These are phyloP conservation scores for Hemiscyllium ocellatum DNA, from an alignment of 2,113 vertebrate genomes.

Conservation along the genomic window DNA sequence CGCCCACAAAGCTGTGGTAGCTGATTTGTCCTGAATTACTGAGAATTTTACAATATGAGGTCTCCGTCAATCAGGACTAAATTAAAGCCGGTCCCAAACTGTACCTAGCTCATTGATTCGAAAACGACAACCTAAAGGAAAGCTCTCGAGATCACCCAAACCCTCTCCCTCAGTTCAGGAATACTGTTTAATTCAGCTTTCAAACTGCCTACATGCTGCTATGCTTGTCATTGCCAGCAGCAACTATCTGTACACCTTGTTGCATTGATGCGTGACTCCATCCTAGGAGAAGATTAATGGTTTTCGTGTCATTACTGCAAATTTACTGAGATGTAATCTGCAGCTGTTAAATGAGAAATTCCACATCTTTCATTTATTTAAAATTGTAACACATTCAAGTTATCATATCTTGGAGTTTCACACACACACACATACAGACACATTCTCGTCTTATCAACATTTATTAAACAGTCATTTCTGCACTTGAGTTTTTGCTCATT, in stretches of 20 bases:
- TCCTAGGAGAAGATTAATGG: conserved; percentile 12
- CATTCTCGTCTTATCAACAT: not conserved
- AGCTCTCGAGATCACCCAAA: not conserved
- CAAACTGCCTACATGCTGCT: not conserved
- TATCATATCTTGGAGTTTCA: not conserved
- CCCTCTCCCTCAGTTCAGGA: not conserved
- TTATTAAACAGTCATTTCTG: not conserved
- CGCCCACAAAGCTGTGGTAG: no score
- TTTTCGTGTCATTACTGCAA: not conserved
- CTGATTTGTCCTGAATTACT: not conserved
- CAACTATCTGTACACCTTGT: not conserved
- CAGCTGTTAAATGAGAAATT: conserved; percentile 27
- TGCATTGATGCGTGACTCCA: conserved; percentile 6
- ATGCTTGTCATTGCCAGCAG: not conserved
- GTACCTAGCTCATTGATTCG: not conserved
- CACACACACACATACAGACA: not conserved
- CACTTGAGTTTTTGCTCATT: not conserved
- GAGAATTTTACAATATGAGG: not conserved
- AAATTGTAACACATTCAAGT: not conserved
- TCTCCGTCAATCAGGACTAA: not conserved
- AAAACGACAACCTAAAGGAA: not conserved
- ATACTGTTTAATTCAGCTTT: not conserved
- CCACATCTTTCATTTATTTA: not conserved
- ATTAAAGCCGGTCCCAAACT: not conserved
- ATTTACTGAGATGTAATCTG: conserved; percentile 10